phyloP scores from a whole-genome alignment of 1,140 invertebrate species.

The Ooceraea biroi region DNA sequence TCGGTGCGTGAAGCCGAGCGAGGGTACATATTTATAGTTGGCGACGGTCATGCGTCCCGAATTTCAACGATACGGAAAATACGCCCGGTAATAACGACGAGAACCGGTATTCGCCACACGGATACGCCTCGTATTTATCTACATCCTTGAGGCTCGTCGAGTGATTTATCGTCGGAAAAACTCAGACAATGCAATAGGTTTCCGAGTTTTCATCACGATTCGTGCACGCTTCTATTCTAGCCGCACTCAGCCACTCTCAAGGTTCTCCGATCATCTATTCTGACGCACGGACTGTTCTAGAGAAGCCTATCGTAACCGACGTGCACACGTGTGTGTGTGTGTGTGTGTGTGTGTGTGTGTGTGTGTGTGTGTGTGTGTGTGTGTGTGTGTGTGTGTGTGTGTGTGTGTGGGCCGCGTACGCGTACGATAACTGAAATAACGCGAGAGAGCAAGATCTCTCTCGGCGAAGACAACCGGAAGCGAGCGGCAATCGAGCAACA shows the following conservation, averaged over 20 bases:
- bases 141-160: background rate
- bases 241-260: conserved; percentile 3
- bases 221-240: conserved; percentile 6
- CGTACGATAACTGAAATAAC: conserved; percentile 18
- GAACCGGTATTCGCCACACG: background rate
- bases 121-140: background rate
- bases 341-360: background rate
- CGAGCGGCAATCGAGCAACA: no score
- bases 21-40: conserved; percentile 2
- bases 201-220: conserved; percentile 21
- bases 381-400: background rate
- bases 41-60: background rate
- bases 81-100: background rate
- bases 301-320: background rate
- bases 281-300: background rate
- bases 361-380: background rate
- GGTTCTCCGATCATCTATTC: conserved; percentile 25
- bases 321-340: background rate
- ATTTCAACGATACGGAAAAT: background rate
- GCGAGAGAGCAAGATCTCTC: background rate
- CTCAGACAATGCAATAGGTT: conserved; percentile 25
- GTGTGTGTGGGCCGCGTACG: background rate
- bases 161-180: conserved; percentile 7
- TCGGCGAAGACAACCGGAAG: conserved; percentile 11
- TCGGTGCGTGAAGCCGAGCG: background rate